A percentile compares a stretch with the other conserved stretches of the same genome.
These are phyloP conservation scores for Sphaerophoria rueppellii DNA, from an alignment of 2,888 invertebrate genomes.

Conservation along the genomic window DNA sequence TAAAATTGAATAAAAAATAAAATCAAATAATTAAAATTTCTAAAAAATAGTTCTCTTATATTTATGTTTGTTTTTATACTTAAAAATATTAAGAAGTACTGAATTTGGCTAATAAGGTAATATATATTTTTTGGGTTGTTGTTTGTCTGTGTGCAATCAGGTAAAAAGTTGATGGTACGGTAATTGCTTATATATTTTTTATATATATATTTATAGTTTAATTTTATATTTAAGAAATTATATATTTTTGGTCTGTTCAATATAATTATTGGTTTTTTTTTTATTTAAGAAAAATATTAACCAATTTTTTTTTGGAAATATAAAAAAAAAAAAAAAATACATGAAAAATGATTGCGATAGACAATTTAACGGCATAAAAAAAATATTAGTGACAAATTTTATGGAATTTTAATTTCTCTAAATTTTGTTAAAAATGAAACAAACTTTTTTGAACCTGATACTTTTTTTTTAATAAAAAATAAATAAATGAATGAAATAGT, in stretches of 20 bases:
- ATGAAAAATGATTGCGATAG: conserved; percentile 39
- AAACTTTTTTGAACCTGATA: conserved; percentile 65
- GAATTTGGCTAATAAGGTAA: conserved; percentile 69
- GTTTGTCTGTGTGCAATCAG: conserved; percentile 78
- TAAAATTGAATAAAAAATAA: conserved; percentile 8
- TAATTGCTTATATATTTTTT: conserved; percentile 59
- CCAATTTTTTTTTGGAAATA: conserved; percentile 25
- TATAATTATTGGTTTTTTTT: conserved; percentile 31
- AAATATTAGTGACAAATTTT: conserved; percentile 51
- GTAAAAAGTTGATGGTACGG: conserved; percentile 73
- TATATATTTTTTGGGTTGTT: conserved; percentile 74
- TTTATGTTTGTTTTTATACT: conserved; percentile 55
- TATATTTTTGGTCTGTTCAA: conserved; percentile 10
- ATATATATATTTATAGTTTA: conserved; percentile 54
- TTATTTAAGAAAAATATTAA: conserved; percentile 43
- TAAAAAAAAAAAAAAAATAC: conserved; percentile 37
- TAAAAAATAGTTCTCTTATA: conserved; percentile 47
- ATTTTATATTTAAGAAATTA: conserved; percentile 53
- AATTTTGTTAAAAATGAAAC: conserved; percentile 15
- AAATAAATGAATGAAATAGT: conserved; percentile 46
- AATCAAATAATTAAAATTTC: conserved; percentile 23
- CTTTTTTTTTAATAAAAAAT: conserved; percentile 19
- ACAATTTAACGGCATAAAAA: not conserved
- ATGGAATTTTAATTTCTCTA: not conserved
- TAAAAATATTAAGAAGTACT: conserved; percentile 64